phyloP scores from a whole-genome alignment of 2,797 vertebrate genomes.

The Pelochelys cantorii region DNA sequence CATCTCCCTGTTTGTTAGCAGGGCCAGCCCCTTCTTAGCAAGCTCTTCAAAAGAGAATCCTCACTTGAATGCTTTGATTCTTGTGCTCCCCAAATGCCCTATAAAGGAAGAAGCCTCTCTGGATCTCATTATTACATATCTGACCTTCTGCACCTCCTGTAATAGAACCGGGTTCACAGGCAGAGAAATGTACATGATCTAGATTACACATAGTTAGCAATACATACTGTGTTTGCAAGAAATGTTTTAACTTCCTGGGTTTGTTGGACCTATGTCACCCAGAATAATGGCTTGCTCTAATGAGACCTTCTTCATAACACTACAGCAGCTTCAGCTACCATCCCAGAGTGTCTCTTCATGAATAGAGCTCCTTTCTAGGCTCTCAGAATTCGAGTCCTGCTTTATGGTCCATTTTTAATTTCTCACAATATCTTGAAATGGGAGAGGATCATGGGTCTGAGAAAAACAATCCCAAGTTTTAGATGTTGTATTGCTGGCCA shows the following conservation, averaged over 20 bases:
- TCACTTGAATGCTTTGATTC: slow-evolving; percentile 10
- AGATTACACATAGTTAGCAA: not conserved
- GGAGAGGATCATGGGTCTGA: not conserved
- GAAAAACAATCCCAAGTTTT: slow-evolving; percentile 33
- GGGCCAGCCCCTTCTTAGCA: slow-evolving; percentile 48
- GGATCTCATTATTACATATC: not conserved
- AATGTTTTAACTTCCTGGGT: not conserved
- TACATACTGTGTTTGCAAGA: not conserved
- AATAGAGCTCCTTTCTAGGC: not conserved
- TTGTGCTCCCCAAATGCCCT: slow-evolving; percentile 3
- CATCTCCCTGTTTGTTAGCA: slow-evolving; percentile 52
- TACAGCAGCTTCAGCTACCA: not conserved
- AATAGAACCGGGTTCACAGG: not conserved
- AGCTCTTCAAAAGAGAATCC: slow-evolving; percentile 49
- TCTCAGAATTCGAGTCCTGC: not conserved
- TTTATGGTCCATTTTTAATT: slow-evolving; percentile 40
- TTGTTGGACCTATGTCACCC: not conserved
- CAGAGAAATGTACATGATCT: not conserved
- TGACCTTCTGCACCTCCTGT: not conserved
- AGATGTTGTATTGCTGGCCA: slow-evolving; percentile 3
- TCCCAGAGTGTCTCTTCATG: not conserved
- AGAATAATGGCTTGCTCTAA: not conserved
- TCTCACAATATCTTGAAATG: not conserved
- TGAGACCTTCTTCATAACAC: not conserved
- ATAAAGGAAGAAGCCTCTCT: not conserved